phyloP scores from a whole-genome alignment of 2,888 invertebrate species.

The Nomada goodeniana region DNA sequence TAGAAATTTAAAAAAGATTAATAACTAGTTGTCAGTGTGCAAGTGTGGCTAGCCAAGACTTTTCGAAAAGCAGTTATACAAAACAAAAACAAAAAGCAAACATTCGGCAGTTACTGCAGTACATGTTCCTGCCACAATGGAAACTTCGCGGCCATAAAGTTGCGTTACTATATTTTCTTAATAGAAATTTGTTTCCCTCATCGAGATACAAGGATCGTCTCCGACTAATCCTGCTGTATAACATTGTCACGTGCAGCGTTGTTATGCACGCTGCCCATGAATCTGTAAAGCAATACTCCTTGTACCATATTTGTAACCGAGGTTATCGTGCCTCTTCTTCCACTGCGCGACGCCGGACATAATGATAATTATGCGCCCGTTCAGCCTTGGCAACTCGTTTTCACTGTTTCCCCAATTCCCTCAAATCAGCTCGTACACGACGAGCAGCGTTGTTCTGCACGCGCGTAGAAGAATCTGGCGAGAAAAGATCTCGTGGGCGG shows the following conservation, averaged over 20 bases:
- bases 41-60: no score
- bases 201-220: slow-evolving; percentile 49
- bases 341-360: slow-evolving; percentile 78
- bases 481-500: not conserved
- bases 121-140: no score
- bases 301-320: slow-evolving; percentile 79
- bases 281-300: slow-evolving; percentile 53
- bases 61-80: no score
- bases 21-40: no score
- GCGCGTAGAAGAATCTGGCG: not conserved
- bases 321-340: slow-evolving; percentile 79
- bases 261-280: slow-evolving; percentile 58
- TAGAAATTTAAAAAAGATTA: no score
- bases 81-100: no score
- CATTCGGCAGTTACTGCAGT: no score
- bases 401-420: slow-evolving; percentile 76
- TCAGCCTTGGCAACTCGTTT: slow-evolving; percentile 76
- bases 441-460: slow-evolving; percentile 65
- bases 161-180: no score
- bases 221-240: not conserved
- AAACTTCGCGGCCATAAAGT: no score
- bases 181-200: not conserved
- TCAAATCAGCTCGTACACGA: slow-evolving; percentile 59
- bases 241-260: slow-evolving; percentile 39
- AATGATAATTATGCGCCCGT: slow-evolving; percentile 75